Base-by-base conservation (phyloP, 2,888 invertebrate genomes). In the Agriopis aurantiaria region DNA sequence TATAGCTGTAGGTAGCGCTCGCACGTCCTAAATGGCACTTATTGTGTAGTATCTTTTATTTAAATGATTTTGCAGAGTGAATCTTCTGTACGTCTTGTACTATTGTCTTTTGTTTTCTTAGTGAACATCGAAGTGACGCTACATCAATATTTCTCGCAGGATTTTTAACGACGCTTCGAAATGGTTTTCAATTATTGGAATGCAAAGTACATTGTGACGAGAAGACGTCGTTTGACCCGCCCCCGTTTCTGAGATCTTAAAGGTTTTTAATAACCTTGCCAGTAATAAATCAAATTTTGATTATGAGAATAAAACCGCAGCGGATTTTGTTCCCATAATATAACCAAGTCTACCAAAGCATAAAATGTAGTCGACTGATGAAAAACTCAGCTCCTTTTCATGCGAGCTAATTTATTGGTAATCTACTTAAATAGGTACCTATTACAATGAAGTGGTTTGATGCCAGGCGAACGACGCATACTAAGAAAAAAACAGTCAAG, bases 261-360 rank as follows among this genome's bases (percentile, higher is more conserved):
- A 84, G 82, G 85, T 82, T 87, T 90, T 87, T 89, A 88, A 88
- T 88, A 88, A 87, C 82, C 80, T 81, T 80, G 77, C 72, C 77
- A 77, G 82, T 81, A 78, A 83, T 93, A 92, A 92, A 93, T 93
- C 92, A 92, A 89, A 87, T 83, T 89, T 89, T 89, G 88, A 92
- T 90, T 89, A 88, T 85, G 84, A 84, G 85, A 84, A 86, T 81
- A 87, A 89, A 90, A 87, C 85, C 79, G 79, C 74, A 71, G 70
- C 74, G 65, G 60, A 63, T 74, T 57, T 43, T 43, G 77, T 74
- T 77, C 70, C 78, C 76, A 75, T 78, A 83, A 82, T 90, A 90
- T 23, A 46, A 90, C 86, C 90, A 86, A 86, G 77, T 73, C 87
- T 82, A 84, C 82, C 80, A 82, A 45, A 17, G 11, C 80, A 86